phyloP scores from a whole-genome alignment of 30 jellyfish, hydroid and myxozoan species.

The Catostylus mosaicus region DNA sequence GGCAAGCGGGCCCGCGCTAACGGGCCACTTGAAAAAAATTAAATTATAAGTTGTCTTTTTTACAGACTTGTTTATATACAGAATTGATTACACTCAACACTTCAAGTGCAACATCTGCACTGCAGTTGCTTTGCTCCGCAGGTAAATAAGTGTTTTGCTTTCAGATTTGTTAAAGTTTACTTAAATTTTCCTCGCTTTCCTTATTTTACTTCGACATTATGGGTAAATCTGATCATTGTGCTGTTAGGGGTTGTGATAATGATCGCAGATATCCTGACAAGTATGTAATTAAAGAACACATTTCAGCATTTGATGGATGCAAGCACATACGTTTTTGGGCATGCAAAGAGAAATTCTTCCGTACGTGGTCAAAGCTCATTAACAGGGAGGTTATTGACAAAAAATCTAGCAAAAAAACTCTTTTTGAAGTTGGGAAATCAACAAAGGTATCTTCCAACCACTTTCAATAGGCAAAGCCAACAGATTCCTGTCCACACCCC shows the following conservation, averaged over 20 bases:
- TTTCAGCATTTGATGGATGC: slow-evolving; percentile 27
- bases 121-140: slow-evolving; percentile 26
- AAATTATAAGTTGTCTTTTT: too few species aligned
- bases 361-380: slow-evolving; percentile 26
- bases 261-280: slow-evolving; percentile 45
- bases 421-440: slow-evolving; percentile 27
- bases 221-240: slow-evolving; percentile 33
- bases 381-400: slow-evolving; percentile 34
- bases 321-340: slow-evolving; percentile 24
- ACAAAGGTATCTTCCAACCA: slow-evolving; percentile 37
- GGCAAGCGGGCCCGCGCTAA: too few species aligned
- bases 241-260: slow-evolving; percentile 49
- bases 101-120: too few species aligned
- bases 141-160: slow-evolving; percentile 15
- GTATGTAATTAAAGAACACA: slow-evolving; percentile 12
- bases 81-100: too few species aligned
- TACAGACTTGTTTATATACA: too few species aligned
- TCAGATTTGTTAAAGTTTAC: slow-evolving; percentile 12
- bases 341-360: slow-evolving; percentile 11
- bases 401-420: slow-evolving; percentile 6
- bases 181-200: slow-evolving; percentile 15
- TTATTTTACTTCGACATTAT: neutral
- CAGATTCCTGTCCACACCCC: slow-evolving; percentile 46
- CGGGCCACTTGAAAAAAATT: too few species aligned
- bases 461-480: slow-evolving; percentile 18